Evolutionary conservation across 1,140 invertebrate genomes (phyloP).

Genomic region (Drosophila biarmipes): DNA sequence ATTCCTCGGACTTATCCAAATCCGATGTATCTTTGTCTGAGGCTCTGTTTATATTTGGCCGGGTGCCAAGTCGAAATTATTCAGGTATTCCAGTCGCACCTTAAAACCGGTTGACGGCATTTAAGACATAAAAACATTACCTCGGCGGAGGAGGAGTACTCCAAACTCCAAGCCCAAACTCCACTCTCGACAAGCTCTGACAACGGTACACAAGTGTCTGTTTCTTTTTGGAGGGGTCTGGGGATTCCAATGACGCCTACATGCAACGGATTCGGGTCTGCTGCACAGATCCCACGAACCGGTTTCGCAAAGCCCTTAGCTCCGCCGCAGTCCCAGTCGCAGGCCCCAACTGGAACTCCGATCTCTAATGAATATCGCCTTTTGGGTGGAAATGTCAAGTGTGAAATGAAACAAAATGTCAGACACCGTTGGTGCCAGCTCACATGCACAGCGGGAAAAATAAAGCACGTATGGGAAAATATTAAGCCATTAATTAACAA

Average conservation of each 20-base stretch:
- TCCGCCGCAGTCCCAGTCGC: constrained; percentile 6
- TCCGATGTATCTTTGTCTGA: background rate
- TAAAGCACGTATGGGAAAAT: constrained; percentile 42
- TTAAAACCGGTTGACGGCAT: constrained; percentile 74
- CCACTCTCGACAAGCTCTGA: constrained; percentile 46
- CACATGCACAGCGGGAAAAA: constrained; percentile 9
- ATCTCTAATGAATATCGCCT: constrained; percentile 24
- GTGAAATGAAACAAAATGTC: constrained; percentile 68
- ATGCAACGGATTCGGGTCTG: constrained; percentile 20
- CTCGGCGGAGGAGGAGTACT: constrained; percentile 20
- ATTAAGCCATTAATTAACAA: constrained; percentile 78
- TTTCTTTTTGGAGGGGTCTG: constrained; percentile 8
- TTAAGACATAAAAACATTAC: constrained; percentile 59
- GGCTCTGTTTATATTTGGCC: constrained; percentile 22
- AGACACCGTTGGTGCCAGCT: constrained; percentile 38
- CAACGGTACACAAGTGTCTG: constrained; percentile 58
- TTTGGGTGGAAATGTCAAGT: constrained; percentile 71
- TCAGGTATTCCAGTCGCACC: constrained; percentile 62
- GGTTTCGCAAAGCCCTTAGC: constrained; percentile 60
- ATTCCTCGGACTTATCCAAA: constrained; percentile 10
- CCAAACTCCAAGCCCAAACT: constrained; percentile 12
- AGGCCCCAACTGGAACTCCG: constrained; percentile 18
- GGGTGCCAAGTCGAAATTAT: constrained; percentile 42
- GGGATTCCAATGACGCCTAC: constrained; percentile 48
- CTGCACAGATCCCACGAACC: constrained; percentile 40